Percentiles rank a stretch among this genome's conserved stretches.
These are phyloP conservation scores for Myotis pilosus DNA, from an alignment of 2,797 vertebrate genomes.

Conservation along the genomic window DNA sequence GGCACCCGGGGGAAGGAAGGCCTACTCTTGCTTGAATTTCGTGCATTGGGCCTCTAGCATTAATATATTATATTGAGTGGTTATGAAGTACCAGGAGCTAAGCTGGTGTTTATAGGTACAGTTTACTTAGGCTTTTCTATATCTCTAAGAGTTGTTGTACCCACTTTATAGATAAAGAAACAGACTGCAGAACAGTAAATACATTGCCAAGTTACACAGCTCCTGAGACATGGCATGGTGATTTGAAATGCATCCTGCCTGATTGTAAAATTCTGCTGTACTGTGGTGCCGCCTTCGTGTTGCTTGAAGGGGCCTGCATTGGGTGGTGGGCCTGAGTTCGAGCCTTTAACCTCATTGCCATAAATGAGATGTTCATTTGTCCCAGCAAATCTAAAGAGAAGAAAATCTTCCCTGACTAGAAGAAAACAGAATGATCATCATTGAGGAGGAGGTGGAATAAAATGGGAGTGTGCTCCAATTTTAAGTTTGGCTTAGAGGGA, in stretches of 20 bases:
- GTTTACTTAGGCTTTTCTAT: background rate
- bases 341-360: background rate
- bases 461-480: background rate
- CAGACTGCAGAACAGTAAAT: background rate
- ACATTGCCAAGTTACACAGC: background rate
- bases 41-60: too few relatives aligned
- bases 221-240: background rate
- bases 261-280: background rate
- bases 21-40: too few relatives aligned
- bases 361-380: background rate
- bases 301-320: background rate
- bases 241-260: background rate
- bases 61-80: background rate
- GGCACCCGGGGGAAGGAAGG: too few relatives aligned
- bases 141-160: background rate
- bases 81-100: background rate
- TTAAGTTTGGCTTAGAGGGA: background rate
- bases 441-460: background rate
- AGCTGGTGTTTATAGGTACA: background rate
- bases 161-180: background rate
- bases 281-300: background rate
- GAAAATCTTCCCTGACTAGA: background rate
- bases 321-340: too few relatives aligned
- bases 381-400: background rate
- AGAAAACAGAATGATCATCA: background rate